Base-by-base conservation (phyloP, 37 sponge, comb jelly and placozoan species). In the Spongia lamella region DNA sequence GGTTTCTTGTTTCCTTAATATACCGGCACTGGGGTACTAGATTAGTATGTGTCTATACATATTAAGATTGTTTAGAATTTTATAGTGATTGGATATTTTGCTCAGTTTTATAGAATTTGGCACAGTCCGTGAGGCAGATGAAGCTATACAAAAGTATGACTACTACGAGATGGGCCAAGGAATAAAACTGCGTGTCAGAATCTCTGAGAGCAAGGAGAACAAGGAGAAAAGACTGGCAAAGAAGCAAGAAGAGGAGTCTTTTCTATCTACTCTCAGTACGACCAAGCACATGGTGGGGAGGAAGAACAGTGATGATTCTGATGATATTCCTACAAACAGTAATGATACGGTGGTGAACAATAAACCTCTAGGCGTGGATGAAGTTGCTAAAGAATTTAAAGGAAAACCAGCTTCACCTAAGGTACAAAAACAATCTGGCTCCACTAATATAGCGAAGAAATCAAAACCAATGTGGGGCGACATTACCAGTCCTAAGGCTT, bases 71-170 rank as follows among this genome's bases (percentile, higher is more conserved):
- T n/a, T n/a, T n/a, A n/a, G n/a, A n/a, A n/a, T n/a, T n/a, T n/a
- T n/a, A n/a, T 9, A 43, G 47, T 19, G 1, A 32, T 56, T 36
- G 29, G 19, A 17, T 5, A 16, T 36, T 31, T 57, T 21, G 21
- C 55, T 0, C 53, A 90, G 91, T 36, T 90, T 90, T 82, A 83
- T 90, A 5, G 56, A 77, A 26, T 81, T 38, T 62, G 62, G 29
- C 5, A 85, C 91, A 17, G 58, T 85, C 0, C 61, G 70, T 40
- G 91, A 90, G 32, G 91, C 86, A 34, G 79, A 78, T 13, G 7
- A 4, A 16, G 86, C 83, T 54, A 72, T 90, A 0, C 66, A 71
- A 37, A 33, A 59, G 35, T 26, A 82, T 2, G 1, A 85, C 73
- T 36, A 67, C 26, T 70, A 38, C 1, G 83, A 90, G 3, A 72